These are phyloP conservation scores for Agriopis marginaria DNA, from an alignment of 2,888 invertebrate genomes.

Conservation along the genomic window DNA sequence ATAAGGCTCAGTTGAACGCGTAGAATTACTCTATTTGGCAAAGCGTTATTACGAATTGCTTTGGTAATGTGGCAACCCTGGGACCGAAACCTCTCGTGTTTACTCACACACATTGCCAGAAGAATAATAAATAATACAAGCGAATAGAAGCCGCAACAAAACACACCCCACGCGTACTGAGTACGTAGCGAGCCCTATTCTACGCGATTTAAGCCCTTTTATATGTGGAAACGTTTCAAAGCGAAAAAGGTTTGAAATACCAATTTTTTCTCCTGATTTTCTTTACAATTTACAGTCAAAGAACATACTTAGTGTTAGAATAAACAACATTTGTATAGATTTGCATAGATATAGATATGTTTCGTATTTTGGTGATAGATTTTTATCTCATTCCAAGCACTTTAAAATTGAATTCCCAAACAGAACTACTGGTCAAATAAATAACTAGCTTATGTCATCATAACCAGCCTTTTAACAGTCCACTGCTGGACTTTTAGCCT, in stretches of 20 bases:
- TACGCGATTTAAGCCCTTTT: not conserved
- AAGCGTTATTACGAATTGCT: slow-evolving; percentile 41
- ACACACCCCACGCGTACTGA: not conserved
- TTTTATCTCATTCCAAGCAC: too few species aligned
- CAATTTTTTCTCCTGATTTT: not conserved
- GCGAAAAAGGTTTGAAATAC: not conserved
- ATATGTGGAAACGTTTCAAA: not conserved
- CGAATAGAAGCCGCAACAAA: slow-evolving; percentile 5
- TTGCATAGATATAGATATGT: too few species aligned
- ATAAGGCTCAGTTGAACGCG: slow-evolving; percentile 32
- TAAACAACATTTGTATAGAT: too few species aligned
- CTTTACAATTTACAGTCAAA: not conserved
- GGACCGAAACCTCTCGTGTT: slow-evolving; percentile 20
- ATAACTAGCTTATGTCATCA: not conserved
- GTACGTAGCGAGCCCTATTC: not conserved
- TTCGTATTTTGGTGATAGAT: too few species aligned
- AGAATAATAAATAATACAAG: slow-evolving; percentile 11
- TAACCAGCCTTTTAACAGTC: too few species aligned
- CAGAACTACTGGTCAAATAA: too few species aligned
- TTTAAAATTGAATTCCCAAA: too few species aligned
- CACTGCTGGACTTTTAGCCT: too few species aligned
- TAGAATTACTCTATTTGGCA: slow-evolving; percentile 43
- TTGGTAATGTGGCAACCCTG: slow-evolving; percentile 37
- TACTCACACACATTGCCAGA: slow-evolving; percentile 16
- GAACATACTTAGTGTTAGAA: too few species aligned